Conservation (phyloP, 2,113 vertebrate species). For the Engystomops pustulosus region DNA sequence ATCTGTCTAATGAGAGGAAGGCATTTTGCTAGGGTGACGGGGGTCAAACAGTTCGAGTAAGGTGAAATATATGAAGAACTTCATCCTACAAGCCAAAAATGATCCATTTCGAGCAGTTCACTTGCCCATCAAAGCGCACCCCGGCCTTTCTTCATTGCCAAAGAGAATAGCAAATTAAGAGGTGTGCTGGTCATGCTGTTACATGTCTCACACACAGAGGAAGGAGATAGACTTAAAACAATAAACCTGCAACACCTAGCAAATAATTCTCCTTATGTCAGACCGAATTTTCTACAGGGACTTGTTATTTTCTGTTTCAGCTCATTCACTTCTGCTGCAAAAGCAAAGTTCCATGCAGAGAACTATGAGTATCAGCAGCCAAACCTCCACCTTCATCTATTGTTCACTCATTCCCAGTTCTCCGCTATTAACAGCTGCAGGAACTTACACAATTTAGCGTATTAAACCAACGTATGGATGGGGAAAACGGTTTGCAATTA, state of each 20-base stretch:
- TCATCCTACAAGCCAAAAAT: constrained; percentile 6
- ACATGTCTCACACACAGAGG: not conserved
- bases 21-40: constrained; percentile 30
- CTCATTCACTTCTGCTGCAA: not conserved
- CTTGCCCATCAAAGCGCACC: not conserved
- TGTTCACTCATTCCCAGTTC: not conserved
- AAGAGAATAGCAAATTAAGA: constrained; percentile 34
- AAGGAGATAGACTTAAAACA: constrained; percentile 38
- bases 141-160: not conserved
- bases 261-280: constrained; percentile 29
- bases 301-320: constrained; percentile 27
- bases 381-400: not conserved
- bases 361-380: not conserved
- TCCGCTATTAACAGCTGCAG: not conserved
- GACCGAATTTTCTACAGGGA: constrained; percentile 23
- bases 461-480: no score
- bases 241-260: constrained; percentile 35
- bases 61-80: constrained; percentile 13
- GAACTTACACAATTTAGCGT: not conserved
- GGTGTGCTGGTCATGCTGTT: constrained; percentile 28
- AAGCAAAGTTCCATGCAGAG: not conserved
- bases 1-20: constrained; percentile 41
- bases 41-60: constrained; percentile 11
- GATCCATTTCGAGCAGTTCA: constrained; percentile 14
- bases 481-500: no score